Evolutionary conservation across 1,140 invertebrate genomes (phyloP).

Genomic region (Lerema accius): DNA sequence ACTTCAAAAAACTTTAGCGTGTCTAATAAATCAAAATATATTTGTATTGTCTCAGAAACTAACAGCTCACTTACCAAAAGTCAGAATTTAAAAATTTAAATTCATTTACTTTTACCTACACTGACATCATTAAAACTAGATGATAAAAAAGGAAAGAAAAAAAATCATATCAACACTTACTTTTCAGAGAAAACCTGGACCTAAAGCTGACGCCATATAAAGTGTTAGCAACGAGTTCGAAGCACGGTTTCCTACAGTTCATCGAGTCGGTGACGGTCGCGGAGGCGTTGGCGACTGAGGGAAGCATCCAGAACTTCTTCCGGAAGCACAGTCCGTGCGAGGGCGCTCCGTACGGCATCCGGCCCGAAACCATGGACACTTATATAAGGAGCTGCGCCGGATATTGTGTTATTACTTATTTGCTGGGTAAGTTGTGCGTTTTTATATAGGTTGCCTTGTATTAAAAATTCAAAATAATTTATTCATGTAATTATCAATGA

Average conservation of each 20-base stretch:
- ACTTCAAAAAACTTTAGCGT: no score
- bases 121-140: no score
- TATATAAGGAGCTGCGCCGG: constrained; percentile 99
- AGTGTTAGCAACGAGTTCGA: constrained; percentile 95
- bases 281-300: constrained; percentile 94
- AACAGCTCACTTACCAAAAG: no score
- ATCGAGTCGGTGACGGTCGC: constrained; percentile 97
- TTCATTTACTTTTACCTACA: no score
- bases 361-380: constrained; percentile 97
- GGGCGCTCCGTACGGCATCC: constrained; percentile 94
- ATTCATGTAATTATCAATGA: no score
- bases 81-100: no score
- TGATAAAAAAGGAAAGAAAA: no score
- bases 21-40: no score
- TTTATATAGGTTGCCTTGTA: no score
- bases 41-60: no score
- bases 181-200: constrained; percentile 51
- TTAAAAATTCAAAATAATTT: no score
- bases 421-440: constrained; percentile 85
- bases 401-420: constrained; percentile 99
- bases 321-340: constrained; percentile 94
- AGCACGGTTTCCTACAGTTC: constrained; percentile 98
- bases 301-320: constrained; percentile 95
- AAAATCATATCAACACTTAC: no score
- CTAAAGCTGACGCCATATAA: constrained; percentile 57